Percentiles rank a stretch among this genome's conserved stretches.
These are phyloP conservation scores for Musca domestica DNA, from an alignment of 1,140 invertebrate genomes.

Conservation along the genomic window DNA sequence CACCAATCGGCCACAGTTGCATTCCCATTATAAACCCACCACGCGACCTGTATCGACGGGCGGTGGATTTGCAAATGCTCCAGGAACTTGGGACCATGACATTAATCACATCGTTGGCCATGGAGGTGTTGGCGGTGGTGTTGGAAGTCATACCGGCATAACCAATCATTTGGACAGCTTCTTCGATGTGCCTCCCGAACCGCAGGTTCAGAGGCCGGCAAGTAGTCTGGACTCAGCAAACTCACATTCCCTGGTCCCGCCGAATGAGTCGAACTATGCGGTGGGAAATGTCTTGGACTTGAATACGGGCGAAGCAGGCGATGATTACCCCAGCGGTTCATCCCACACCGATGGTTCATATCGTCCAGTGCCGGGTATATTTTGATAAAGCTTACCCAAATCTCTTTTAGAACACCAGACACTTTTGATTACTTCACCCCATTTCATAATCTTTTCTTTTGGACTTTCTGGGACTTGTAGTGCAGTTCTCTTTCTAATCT, in stretches of 20 bases:
- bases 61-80: constrained; percentile 3
- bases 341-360: constrained; percentile 37
- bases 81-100: constrained; percentile 46
- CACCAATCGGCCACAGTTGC: constrained; percentile 43
- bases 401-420: constrained; percentile 23
- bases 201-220: constrained; percentile 24
- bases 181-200: constrained; percentile 39
- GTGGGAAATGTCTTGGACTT: constrained; percentile 49
- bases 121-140: neutral
- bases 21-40: constrained; percentile 37
- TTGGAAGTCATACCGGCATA: constrained; percentile 31
- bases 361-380: constrained; percentile 52
- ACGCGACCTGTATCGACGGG: constrained; percentile 17
- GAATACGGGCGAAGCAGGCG: constrained; percentile 46
- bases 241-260: constrained; percentile 45
- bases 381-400: constrained; percentile 16
- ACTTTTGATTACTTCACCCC: neutral
- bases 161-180: constrained; percentile 51
- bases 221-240: constrained; percentile 27
- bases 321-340: constrained; percentile 39
- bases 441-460: neutral
- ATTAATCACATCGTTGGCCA: constrained; percentile 31
- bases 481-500: neutral
- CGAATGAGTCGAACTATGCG: constrained; percentile 36
- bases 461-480: neutral